Evolutionary conservation across 2,113 vertebrate species (phyloP), one percentile per base, ranked within the genome.

Genomic region (Peucedramus taeniatus): DNA sequence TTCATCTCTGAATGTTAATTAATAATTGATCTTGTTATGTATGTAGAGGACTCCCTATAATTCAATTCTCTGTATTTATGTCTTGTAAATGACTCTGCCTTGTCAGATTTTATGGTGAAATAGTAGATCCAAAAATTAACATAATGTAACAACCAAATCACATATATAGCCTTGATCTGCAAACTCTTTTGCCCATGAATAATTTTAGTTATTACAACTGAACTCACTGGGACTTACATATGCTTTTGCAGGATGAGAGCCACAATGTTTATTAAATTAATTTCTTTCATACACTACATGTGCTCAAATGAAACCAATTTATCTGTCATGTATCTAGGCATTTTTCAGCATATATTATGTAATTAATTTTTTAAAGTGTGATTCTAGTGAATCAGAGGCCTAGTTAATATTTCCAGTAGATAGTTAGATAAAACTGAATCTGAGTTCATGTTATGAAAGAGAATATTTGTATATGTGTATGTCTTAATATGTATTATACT

Each of bases 71-170:
- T 83, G 9, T 90, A 92, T 96, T 93, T 96, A 82, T 86, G 90
- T 87, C 92, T 93, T 69, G 31, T 90, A 93, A 96, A 94, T 94
- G 72, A 92, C 61, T 95, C 88, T 96, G 85, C 69, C 88, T 96
- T 95, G 94, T 95, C 96, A 95, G 93, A 92, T 96, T 97, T 97
- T 96, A 95, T 94, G 94, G 93, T 94, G 82, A 93, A 96, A 86
- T 94, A 94, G 90, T 93, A 81, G 79, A 92, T 94, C 63, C 80
- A 64, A 90, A 93, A 94, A 94, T 95, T 97, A 95, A 49, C 88
- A 92, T 96, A 94, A 89, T 86, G 56, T 66, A 94, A 82, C 96
- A 95, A 96, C 90, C 80, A 94, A 93, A 87, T 86, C 3, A 0
- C 79, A 75, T 71, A 54, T 82, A 90, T 74, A 88, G 95, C 83